Evolutionary conservation across 2,797 vertebrate species (phyloP), one percentile per base, ranked within the genome.

Genomic region (Bovichtus variegatus): DNA sequence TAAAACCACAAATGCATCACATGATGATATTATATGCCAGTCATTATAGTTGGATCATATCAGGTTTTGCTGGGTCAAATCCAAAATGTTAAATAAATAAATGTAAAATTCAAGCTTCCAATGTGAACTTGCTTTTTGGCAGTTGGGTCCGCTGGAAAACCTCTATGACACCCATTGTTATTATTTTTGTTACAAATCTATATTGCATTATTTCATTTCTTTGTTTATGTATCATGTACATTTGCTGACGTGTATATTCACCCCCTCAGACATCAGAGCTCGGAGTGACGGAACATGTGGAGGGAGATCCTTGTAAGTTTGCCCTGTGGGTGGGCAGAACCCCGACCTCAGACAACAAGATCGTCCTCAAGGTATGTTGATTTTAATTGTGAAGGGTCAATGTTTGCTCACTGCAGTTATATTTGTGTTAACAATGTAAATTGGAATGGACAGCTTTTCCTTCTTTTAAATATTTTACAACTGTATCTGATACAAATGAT

Each of bases 251-350:
- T 83, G 16, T 34, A 81, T 70, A 44, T 47, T 81, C 31, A 6
- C 31, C 6, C 46, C 43, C 54, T 21, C 78, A 99, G 98, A 99
- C 98, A 38, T 99, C 97, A 76, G 98, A 99, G 86, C 88, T 99
- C 41, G 98, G 98, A 62, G 98, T 99, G 82, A 99, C 98, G 3
- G 98, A 99, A 83, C 98, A 99, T 0, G 98, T 99, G 58, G 98
- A 99, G 89, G 98, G 98, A 80, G 98, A 99, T 88, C 96, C 97
- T 49, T 99, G 98, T 91, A 99, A 99, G 86, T 99, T 99, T 93
- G 98, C 98, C 70, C 93, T 99, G 0, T 99, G 98, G 98, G 93
- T 99, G 60, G 98, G 98, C 85, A 96, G 97, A 85, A 99, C 98
- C 0, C 98, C 98, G 15, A 97, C 98, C 70, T 99, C 97, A 46